Conservation (phyloP, 2,113 vertebrate species). For the Corythoichthys intestinalis region DNA sequence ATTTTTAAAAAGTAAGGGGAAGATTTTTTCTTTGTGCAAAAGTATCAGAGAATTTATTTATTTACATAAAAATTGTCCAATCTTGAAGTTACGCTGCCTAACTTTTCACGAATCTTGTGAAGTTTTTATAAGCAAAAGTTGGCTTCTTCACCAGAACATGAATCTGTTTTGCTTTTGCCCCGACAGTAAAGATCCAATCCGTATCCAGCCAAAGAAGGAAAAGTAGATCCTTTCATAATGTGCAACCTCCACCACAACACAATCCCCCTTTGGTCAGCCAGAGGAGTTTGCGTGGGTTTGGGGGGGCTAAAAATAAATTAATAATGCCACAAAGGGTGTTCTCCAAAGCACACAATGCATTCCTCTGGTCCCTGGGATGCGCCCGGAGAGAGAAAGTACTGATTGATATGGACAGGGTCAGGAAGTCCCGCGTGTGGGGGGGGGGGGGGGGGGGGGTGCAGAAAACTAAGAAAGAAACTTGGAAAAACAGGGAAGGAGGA, state of each 20-base stretch:
- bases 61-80: too few relatives aligned
- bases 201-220: slow-evolving; percentile 3
- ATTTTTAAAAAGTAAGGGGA: too few relatives aligned
- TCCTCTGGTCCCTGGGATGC: slow-evolving; percentile 58
- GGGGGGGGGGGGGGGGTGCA: slow-evolving; percentile 13
- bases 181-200: neutral
- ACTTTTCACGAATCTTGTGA: too few relatives aligned
- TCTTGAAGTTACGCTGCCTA: too few relatives aligned
- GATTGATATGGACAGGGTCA: slow-evolving; percentile 69
- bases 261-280: slow-evolving; percentile 29
- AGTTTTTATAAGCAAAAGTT: neutral
- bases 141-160: neutral
- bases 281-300: slow-evolving; percentile 33
- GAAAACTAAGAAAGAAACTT: slow-evolving; percentile 14
- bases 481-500: slow-evolving; percentile 16
- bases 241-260: slow-evolving; percentile 21
- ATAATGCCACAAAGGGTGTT: slow-evolving; percentile 70
- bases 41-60: too few relatives aligned
- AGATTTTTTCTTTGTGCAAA: too few relatives aligned
- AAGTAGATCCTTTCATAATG: slow-evolving; percentile 11
- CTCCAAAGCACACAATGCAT: slow-evolving; percentile 68
- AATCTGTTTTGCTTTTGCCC: neutral
- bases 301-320: slow-evolving; percentile 71
- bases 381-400: slow-evolving; percentile 53
- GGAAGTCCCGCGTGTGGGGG: slow-evolving; percentile 52